phyloP scores from a whole-genome alignment of 2,797 vertebrate species.

The Pampus argenteus region DNA sequence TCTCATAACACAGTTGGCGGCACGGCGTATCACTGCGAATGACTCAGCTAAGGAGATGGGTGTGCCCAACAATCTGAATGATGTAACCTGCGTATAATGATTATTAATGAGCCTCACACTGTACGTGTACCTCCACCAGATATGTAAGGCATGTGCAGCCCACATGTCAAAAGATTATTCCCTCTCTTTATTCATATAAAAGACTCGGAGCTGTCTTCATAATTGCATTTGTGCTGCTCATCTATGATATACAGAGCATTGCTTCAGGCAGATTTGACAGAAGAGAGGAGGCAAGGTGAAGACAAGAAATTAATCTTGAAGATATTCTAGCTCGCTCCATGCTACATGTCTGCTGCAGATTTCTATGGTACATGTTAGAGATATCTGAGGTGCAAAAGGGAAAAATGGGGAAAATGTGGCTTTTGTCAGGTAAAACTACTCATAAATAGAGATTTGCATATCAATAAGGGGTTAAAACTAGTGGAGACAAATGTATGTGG shows the following conservation, averaged over 20 bases:
- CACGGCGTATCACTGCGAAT: constrained; percentile 37
- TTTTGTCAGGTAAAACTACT: constrained; percentile 4
- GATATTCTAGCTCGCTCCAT: constrained; percentile 32
- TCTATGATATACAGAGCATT: constrained; percentile 67
- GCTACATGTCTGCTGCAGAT: constrained; percentile 30
- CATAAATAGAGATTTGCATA: background rate
- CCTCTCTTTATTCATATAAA: constrained; percentile 73
- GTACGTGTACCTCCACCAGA: constrained; percentile 49
- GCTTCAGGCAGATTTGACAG: constrained; percentile 67
- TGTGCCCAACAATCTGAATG: constrained; percentile 69
- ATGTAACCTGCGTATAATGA: constrained; percentile 74
- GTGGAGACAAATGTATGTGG: constrained; percentile 30
- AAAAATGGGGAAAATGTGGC: background rate
- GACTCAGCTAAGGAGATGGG: constrained; percentile 73
- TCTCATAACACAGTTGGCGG: constrained; percentile 30
- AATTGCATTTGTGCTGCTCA: constrained; percentile 73
- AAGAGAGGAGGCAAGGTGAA: constrained; percentile 56
- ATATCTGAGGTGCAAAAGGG: constrained; percentile 22
- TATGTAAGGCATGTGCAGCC: constrained; percentile 62
- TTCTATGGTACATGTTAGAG: constrained; percentile 4
- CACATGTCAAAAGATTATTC: constrained; percentile 67
- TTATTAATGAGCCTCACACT: constrained; percentile 75
- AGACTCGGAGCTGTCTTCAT: constrained; percentile 69
- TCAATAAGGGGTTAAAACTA: constrained; percentile 43
- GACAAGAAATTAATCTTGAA: constrained; percentile 54